Percentiles rank a stretch among this genome's conserved stretches.
Evolutionary conservation across 2,797 vertebrate genomes (phyloP).

Genomic region (Champsocephalus gunnari): DNA sequence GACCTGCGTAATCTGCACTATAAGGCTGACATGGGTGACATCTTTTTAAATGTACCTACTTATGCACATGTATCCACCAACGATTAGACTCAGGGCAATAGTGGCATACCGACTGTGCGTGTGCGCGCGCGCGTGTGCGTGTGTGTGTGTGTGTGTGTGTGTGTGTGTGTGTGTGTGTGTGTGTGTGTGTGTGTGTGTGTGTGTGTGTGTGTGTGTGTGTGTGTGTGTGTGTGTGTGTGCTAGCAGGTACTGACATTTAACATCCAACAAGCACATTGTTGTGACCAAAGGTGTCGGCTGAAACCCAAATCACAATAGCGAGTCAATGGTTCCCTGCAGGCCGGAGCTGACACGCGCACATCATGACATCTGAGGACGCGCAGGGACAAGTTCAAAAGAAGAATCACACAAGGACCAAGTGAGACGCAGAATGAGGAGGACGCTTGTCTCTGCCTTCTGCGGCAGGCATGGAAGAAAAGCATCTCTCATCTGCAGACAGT

Average conservation of each 20-base stretch:
- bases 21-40: too few species aligned
- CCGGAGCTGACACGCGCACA: constrained; percentile 53
- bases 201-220: constrained; percentile 25
- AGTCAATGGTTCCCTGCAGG: constrained; percentile 55
- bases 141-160: constrained; percentile 25
- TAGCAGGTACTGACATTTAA: constrained; percentile 52
- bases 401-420: constrained; percentile 30
- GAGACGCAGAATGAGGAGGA: constrained; percentile 24
- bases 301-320: constrained; percentile 42
- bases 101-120: not conserved
- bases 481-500: constrained; percentile 28
- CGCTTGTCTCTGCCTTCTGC: constrained; percentile 8
- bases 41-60: not conserved
- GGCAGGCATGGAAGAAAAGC: constrained; percentile 19
- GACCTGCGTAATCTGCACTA: not conserved
- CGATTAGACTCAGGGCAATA: not conserved
- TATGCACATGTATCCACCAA: not conserved
- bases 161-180: constrained; percentile 37
- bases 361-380: constrained; percentile 8
- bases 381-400: constrained; percentile 32
- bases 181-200: constrained; percentile 1
- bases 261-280: constrained; percentile 33
- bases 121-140: not conserved
- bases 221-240: constrained; percentile 32
- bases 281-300: constrained; percentile 14